Base-by-base conservation (phyloP, 2,888 invertebrate genomes). In the Spisula subtruncata region DNA sequence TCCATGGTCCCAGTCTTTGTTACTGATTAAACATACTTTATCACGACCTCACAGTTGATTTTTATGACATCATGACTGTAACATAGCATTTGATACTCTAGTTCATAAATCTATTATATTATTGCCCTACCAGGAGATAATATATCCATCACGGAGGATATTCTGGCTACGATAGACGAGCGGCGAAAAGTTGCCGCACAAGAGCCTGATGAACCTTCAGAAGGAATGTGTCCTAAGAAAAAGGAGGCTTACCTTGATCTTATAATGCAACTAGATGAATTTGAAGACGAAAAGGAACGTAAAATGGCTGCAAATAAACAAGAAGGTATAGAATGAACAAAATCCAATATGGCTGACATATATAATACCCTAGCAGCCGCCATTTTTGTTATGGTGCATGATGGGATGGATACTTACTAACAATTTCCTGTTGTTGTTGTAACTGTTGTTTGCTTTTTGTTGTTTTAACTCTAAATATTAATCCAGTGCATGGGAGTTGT, bases 181-280 rank as follows among this genome's bases (percentile, higher is more conserved):
- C 93, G 96, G 54, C 93, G 95, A 81, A 94, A 94, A 82, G 92
- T 93, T 66, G 95, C 94, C 41, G 91, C 92, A 54, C 94, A 94
- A 35, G 86, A 90, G 75, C 83, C 84, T n/a, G 91, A 94, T 35
- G 87, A 89, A 20, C 93, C 93, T 81, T 66, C 90, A 4, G 92
- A 91, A 66, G 94, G 92, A 81, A 85, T 93, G 29, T 87, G 93
- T 60, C 90, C 96, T 94, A 95, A 93, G 95, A 96, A 94, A 96
- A 95, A 92, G 94, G 96, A 94, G 93, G 96, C 96, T 6, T 96
- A 94, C 88, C 82, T 94, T 56, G 94, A 94, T 89, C 93, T 96
- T 35, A 95, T 95, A 32, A 86, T 89, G 83, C 93, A 95, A 87
- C 87, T 96, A 94, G 95, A 96, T 91, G 88, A 83, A 87, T 91